Evolutionary conservation across 2,888 invertebrate genomes (phyloP).

Genomic region (Spilosoma lubricipeda): DNA sequence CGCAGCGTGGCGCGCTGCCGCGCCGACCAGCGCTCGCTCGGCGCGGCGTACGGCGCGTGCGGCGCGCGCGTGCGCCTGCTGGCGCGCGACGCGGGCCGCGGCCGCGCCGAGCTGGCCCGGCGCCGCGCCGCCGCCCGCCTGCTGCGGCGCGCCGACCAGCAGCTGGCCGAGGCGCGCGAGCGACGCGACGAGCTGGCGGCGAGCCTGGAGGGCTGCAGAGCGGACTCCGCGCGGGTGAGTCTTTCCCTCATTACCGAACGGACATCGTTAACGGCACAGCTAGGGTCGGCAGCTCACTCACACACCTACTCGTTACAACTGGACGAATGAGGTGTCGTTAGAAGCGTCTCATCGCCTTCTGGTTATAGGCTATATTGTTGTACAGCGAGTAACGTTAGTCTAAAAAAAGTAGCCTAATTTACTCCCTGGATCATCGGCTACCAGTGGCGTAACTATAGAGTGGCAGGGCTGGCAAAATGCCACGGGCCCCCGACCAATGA

Average conservation of each 20-base stretch:
- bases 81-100: conserved; percentile 6
- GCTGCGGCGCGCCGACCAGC: conserved; percentile 41
- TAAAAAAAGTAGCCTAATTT: too few species aligned
- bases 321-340: too few species aligned
- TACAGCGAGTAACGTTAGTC: too few species aligned
- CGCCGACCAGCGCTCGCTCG: conserved; percentile 64
- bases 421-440: too few species aligned
- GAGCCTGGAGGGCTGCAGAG: conserved; percentile 49
- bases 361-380: too few species aligned
- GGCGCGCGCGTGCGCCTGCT: conserved; percentile 39
- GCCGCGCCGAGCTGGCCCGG: conserved; percentile 46
- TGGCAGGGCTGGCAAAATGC: too few species aligned
- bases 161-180: conserved; percentile 38
- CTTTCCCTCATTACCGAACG: not conserved
- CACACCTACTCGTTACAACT: too few species aligned
- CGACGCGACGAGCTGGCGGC: conserved; percentile 29
- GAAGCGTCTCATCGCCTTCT: too few species aligned
- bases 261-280: too few species aligned
- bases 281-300: too few species aligned
- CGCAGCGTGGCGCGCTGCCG: conserved; percentile 64
- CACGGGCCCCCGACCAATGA: too few species aligned
- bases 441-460: too few species aligned
- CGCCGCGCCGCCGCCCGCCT: conserved; percentile 37
- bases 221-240: conserved; percentile 42
- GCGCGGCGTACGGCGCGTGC: conserved; percentile 56